Evolutionary conservation across 2,888 invertebrate genomes (phyloP).

Genomic region (Iphiclides podalirius): DNA sequence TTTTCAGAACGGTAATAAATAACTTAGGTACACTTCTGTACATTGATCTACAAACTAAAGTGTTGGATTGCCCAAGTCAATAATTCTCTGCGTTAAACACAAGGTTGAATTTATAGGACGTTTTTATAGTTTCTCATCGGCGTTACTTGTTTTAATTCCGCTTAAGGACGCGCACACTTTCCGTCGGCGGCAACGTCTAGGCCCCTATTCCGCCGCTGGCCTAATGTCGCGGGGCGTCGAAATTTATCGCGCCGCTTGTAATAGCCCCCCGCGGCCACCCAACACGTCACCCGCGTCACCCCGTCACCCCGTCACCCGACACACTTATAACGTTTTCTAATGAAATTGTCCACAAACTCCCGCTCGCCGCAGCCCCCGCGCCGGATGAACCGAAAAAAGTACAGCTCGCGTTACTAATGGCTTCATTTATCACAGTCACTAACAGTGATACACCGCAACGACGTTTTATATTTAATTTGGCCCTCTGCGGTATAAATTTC

Average conservation of each 20-base stretch:
- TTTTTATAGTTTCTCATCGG: conserved; percentile 69
- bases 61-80: no score
- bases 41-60: no score
- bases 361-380: conserved; percentile 68
- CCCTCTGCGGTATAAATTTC: conserved; percentile 75
- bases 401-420: conserved; percentile 79
- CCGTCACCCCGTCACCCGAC: conserved; percentile 68
- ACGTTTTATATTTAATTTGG: conserved; percentile 80
- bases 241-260: conserved; percentile 78
- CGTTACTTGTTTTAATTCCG: conserved; percentile 74
- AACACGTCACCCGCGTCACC: conserved; percentile 43
- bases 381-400: conserved; percentile 79
- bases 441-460: conserved; percentile 79
- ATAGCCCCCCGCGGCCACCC: conserved; percentile 57
- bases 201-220: conserved; percentile 60
- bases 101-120: conserved; percentile 62
- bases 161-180: conserved; percentile 63
- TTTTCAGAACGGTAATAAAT: no score
- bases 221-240: conserved; percentile 70
- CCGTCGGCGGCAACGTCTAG: conserved; percentile 38
- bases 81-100: no score
- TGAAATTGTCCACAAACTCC: conserved; percentile 78
- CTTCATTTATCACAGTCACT: conserved; percentile 80
- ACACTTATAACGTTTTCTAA: conserved; percentile 79
- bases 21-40: no score